Conservation (phyloP, 2,888 invertebrate species). For the Nasonovia ribisnigri region DNA sequence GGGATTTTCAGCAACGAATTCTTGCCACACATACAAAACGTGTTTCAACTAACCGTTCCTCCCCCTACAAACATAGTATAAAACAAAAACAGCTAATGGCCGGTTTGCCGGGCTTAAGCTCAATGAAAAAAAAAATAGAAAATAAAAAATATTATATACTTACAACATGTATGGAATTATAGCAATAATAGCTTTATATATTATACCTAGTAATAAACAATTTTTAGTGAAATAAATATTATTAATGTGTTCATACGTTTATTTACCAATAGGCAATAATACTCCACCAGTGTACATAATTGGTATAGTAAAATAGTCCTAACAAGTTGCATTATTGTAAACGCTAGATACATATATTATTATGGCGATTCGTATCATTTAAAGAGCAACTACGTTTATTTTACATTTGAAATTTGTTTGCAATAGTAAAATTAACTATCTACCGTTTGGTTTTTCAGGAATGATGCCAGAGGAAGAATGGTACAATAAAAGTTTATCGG, state of each 20-base stretch:
- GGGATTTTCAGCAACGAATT: too few relatives aligned
- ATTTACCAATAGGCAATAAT: too few relatives aligned
- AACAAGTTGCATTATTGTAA: neutral
- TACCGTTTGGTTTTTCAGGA: conserved; percentile 73
- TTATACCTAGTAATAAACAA: neutral
- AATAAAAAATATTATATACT: too few relatives aligned
- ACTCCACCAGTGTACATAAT: neutral
- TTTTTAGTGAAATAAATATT: neutral
- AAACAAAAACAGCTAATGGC: too few relatives aligned
- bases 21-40: too few relatives aligned
- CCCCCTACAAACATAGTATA: too few relatives aligned
- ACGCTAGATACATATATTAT: too few relatives aligned
- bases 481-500: conserved; percentile 98
- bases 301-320: neutral
- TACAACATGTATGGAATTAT: neutral
- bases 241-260: neutral
- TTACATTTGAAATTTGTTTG: neutral
- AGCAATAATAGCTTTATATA: neutral
- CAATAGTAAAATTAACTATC: neutral
- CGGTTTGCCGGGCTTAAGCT: too few relatives aligned
- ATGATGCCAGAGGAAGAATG: conserved; percentile 96
- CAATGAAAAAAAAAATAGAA: too few relatives aligned
- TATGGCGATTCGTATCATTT: neutral
- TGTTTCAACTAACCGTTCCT: too few relatives aligned
- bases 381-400: neutral